phyloP scores from a whole-genome alignment of 2,113 vertebrate genomes.

The Arenaria interpres region DNA sequence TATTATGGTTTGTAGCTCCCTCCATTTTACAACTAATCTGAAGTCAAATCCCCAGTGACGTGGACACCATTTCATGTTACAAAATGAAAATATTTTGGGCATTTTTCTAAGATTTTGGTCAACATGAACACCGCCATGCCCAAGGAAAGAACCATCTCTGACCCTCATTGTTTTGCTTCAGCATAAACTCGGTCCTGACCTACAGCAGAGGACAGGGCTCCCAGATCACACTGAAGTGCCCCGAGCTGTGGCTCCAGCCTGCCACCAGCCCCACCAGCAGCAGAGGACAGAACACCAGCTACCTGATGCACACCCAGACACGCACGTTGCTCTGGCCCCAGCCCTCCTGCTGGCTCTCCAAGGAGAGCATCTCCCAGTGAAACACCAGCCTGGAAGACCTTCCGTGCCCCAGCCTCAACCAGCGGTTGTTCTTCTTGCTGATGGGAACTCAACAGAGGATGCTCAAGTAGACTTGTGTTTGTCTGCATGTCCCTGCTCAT shows the following conservation, averaged over 20 bases:
- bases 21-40: neutral
- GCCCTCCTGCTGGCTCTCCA: neutral
- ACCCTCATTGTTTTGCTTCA: accelerated
- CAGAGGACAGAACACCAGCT: neutral
- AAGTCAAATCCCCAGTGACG: neutral
- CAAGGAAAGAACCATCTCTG: neutral
- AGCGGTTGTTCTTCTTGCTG: neutral
- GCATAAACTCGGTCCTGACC: neutral
- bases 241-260: neutral
- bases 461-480: neutral
- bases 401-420: neutral
- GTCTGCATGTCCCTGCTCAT: neutral
- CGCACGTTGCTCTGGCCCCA: neutral
- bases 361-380: neutral
- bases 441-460: neutral
- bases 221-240: neutral
- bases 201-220: neutral
- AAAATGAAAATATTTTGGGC: neutral
- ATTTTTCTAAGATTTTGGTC: neutral
- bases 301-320: neutral
- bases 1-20: neutral
- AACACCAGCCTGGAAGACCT: neutral
- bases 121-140: neutral
- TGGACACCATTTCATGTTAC: neutral
- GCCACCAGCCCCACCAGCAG: neutral